Conservation (phyloP, 1,140 invertebrate genomes). For the Holcopasites calliopsidis region DNA sequence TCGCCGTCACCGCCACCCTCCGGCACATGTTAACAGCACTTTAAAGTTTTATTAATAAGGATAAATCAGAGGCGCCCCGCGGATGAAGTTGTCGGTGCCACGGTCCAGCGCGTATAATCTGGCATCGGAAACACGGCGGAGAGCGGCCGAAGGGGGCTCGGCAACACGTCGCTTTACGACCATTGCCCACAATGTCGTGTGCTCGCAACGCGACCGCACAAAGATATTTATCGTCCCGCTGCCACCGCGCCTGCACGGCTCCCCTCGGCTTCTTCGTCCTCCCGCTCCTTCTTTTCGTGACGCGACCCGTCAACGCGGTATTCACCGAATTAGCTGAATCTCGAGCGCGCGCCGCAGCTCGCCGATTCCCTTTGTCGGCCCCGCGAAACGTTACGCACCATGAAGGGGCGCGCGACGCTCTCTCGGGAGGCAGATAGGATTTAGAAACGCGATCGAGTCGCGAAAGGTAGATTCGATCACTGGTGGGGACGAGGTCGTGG, state of each 20-base stretch:
- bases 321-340: conserved; percentile 1
- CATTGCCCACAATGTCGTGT: conserved; percentile 71
- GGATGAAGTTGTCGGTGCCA: conserved; percentile 77
- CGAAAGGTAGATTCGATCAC: background rate
- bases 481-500: background rate
- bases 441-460: too few species aligned
- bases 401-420: too few species aligned
- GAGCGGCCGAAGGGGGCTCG: conserved; percentile 46
- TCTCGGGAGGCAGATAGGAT: too few species aligned
- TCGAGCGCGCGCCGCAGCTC: too few species aligned
- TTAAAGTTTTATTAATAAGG: conserved; percentile 79
- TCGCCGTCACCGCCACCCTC: conserved; percentile 33
- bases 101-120: conserved; percentile 66
- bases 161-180: conserved; percentile 69
- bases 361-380: too few species aligned
- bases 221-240: conserved; percentile 64
- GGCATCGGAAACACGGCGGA: conserved; percentile 51
- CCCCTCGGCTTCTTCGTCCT: conserved; percentile 1
- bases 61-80: conserved; percentile 78
- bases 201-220: conserved; percentile 60
- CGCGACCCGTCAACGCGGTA: background rate
- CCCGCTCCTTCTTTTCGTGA: conserved; percentile 18
- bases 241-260: conserved; percentile 29
- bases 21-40: conserved; percentile 74
- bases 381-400: too few species aligned